Evolutionary conservation across 2,797 vertebrate genomes (phyloP), one percentile per base, ranked within the genome.

Genomic region (Kryptolebias ocellatus): DNA sequence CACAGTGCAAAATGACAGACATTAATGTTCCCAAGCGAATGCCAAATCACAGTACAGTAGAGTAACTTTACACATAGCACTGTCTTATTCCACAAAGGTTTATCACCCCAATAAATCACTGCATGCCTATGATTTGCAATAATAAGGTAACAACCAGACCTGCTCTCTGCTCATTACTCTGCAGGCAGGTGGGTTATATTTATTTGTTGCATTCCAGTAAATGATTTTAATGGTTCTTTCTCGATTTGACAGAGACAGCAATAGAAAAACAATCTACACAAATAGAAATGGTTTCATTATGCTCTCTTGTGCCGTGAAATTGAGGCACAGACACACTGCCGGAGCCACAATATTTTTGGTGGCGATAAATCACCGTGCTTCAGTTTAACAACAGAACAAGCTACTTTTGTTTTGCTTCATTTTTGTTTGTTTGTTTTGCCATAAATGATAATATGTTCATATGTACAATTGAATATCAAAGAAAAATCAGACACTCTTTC

Each of bases 281-380:
- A 68, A 64, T 53, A 37, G 11, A 72, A 84, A 74, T 68, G 17
- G 67, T 72, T 77, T 80, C 64, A 79, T 85, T 79, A 62, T 45
- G 16, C 65, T 70, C 70, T 67, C 54, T 39, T 79, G 53, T 81
- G 54, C 73, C 57, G 62, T 84, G 80, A 89, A 87, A 81, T 81
- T 76, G 70, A 77, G 42, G 67, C 55, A 47, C 61, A 71, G 56
- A 57, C 46, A 4, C 49, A 17, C 24, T 28, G 51, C 44, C 11
- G 52, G 53, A 46, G 61, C 53, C 52, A 24, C 58, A 65, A 5
- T 42, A n/a, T 61, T 78, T 76, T 1, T 2, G 17, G 42, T 10
- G 20, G 59, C 50, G 27, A 42, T 51, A 62, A 58, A 71, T 64
- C 58, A 31, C 53, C 46, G 28, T 42, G n/a, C 37, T 31, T 4